Evolutionary conservation across 2,888 invertebrate species (phyloP), one percentile per base, ranked within the genome.

Genomic region (Plagiodera versicolora): DNA sequence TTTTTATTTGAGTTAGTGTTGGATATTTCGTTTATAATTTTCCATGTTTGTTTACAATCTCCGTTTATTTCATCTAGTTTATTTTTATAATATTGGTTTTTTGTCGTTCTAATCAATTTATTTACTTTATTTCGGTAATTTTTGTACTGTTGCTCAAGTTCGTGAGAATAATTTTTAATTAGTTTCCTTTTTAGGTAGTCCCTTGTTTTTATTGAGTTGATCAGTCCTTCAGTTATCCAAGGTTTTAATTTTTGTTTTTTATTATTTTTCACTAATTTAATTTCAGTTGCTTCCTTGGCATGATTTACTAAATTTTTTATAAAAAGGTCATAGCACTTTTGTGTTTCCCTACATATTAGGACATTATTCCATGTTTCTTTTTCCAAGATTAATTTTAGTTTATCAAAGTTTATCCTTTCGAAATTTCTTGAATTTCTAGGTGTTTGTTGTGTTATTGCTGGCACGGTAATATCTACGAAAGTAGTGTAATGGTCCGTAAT

Each of bases 21-120:
- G 46, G 46, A 46, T 16, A 48, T 48, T 20, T 48, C 48, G 1
- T 48, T 20, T 11, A 48, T 48, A 4, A 20, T 48, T 48, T 48
- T 48, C 48, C 48, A 20, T 16, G 16, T 46, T 17, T 16, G 16
- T 46, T 46, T 46, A 46, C 17, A 46, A 46, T 46, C 17, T n/a
- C 46, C 18, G 17, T 3, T 16, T 11, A 5, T 4, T 48, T 20
- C n/a, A 20, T 20, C 1, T 20, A 20, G 14, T 28, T 49, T 28
- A 28, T 49, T 49, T 49, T 8, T 28, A n/a, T n/a, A 28, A 14
- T n/a, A 49, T 49, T 49, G 49, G 9, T 39, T 20, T 14, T 8
- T 51, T 39, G 14, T 18, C 16, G n/a, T 19, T 9, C 14, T 49
- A 16, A 49, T 16, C 6, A 49, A 18, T 10, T 49, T 49, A 8